phyloP scores from a whole-genome alignment of 2,888 invertebrate genomes.

The Tiliacea citrago region DNA sequence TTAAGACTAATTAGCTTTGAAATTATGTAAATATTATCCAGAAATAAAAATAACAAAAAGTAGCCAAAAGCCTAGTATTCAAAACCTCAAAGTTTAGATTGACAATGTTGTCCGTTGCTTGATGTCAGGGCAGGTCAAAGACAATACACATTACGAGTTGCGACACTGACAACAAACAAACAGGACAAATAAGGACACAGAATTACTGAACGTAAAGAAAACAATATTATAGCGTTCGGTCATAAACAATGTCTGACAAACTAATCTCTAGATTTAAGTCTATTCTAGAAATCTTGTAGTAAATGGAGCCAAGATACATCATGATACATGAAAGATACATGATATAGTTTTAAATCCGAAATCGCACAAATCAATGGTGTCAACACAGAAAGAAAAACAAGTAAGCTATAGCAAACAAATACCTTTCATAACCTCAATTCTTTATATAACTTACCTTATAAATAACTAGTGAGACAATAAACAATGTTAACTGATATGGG shows the following conservation, averaged over 20 bases:
- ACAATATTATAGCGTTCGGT: neutral
- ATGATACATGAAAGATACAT: too few relatives aligned
- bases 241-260: neutral
- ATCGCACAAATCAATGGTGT: neutral
- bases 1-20: too few relatives aligned
- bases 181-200: too few relatives aligned
- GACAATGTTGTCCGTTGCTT: too few relatives aligned
- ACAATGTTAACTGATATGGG: slow-evolving; percentile 54
- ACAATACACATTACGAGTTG: too few relatives aligned
- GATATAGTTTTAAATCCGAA: neutral
- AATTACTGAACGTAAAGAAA: too few relatives aligned
- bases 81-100: too few relatives aligned
- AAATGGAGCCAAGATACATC: neutral
- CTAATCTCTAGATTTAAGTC: neutral
- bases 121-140: too few relatives aligned
- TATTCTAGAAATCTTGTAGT: neutral
- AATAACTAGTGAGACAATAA: slow-evolving; percentile 55
- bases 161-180: too few relatives aligned
- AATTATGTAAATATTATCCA: too few relatives aligned
- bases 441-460: slow-evolving; percentile 20
- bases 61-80: too few relatives aligned
- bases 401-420: slow-evolving; percentile 1
- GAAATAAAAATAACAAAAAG: too few relatives aligned
- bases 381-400: slow-evolving; percentile 3
- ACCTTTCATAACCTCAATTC: neutral